Percentiles rank a stretch among this genome's conserved stretches.
Conservation (phyloP, 2,888 invertebrate species). For the Nineta flava region DNA sequence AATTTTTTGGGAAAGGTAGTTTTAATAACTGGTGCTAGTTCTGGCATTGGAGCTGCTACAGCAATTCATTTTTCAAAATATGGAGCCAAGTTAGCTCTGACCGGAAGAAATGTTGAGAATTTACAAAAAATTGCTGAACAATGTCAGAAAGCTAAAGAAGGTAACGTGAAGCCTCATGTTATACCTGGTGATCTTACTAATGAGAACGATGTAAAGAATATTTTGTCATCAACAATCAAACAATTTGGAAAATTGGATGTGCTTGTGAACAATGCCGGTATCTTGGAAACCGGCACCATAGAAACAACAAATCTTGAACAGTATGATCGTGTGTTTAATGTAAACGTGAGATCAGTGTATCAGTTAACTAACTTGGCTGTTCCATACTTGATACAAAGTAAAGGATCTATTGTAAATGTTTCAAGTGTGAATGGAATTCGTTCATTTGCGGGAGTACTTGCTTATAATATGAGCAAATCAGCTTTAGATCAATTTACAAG, state of each 20-base stretch:
- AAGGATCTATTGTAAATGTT: constrained; percentile 89
- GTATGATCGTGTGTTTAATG: constrained; percentile 77
- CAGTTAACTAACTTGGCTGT: constrained; percentile 75
- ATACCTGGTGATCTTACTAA: constrained; percentile 56
- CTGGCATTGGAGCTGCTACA: constrained; percentile 72
- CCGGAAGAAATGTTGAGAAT: constrained; percentile 53
- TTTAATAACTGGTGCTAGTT: constrained; percentile 65
- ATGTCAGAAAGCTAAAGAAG: constrained; percentile 24
- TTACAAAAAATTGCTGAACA: constrained; percentile 42
- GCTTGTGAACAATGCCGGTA: constrained; percentile 83
- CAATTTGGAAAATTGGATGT: constrained; percentile 66
- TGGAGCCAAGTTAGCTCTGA: constrained; percentile 56
- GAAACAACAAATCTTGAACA: constrained; percentile 75
- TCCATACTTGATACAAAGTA: constrained; percentile 65
- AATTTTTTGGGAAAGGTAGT: constrained; percentile 53
- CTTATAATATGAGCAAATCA: constrained; percentile 87
- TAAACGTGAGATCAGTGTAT: constrained; percentile 72
- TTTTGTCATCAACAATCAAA: constrained; percentile 54
- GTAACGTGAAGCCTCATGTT: constrained; percentile 32
- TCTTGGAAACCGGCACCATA: constrained; percentile 64
- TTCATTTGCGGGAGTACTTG: constrained; percentile 76
- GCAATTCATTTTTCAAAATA: constrained; percentile 59
- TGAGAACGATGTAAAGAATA: constrained; percentile 53
- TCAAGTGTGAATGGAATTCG: constrained; percentile 87
- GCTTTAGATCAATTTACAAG: constrained; percentile 90